Evolutionary conservation across 2,888 invertebrate species (phyloP).

Genomic region (Brenthis hecate): DNA sequence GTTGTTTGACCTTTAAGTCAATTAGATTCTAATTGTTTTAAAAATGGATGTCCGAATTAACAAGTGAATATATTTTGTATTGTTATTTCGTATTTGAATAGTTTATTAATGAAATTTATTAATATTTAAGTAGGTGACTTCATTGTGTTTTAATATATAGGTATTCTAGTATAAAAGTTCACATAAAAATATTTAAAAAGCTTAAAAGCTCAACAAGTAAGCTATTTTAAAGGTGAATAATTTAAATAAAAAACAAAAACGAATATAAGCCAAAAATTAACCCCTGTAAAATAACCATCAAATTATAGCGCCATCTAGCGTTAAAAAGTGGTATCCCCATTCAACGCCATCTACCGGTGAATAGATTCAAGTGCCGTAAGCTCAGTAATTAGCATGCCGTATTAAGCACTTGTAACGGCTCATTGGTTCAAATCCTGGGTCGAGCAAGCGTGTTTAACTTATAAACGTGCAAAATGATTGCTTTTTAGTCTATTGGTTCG

Average conservation of each 20-base stretch:
- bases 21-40: conserved; percentile 32
- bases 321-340: conserved; percentile 19
- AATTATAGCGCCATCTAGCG: conserved; percentile 25
- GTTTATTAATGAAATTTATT: no score
- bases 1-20: conserved; percentile 39
- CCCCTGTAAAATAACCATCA: conserved; percentile 4
- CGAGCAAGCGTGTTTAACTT: conserved; percentile 42
- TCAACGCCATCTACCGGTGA: conserved; percentile 39
- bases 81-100: neutral
- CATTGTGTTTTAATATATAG: no score
- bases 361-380: conserved; percentile 29
- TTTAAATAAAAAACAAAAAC: neutral
- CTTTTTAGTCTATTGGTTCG: conserved; percentile 43
- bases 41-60: conserved; percentile 18
- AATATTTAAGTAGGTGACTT: no score
- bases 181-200: no score
- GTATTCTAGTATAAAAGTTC: no score
- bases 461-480: conserved; percentile 43
- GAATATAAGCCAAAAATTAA: neutral
- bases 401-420: conserved; percentile 43
- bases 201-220: no score
- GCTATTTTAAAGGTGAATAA: neutral
- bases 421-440: conserved; percentile 45
- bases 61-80: conserved; percentile 1
- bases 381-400: conserved; percentile 42